phyloP scores from a whole-genome alignment of 2,888 invertebrate genomes.

The Torymus aiolomorphi region DNA sequence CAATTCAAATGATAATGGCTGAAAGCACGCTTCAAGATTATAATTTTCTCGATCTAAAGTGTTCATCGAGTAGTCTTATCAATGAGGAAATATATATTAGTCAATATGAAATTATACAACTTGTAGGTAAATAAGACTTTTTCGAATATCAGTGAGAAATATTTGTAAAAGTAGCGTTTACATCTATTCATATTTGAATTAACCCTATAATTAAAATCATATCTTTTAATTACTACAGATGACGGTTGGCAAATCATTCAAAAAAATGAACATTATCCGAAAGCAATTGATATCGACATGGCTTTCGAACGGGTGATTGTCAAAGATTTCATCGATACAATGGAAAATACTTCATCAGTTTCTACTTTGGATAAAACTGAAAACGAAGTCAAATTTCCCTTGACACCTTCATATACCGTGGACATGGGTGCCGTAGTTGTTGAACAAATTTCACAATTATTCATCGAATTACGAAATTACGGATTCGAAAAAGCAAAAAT shows the following conservation, averaged over 20 bases:
- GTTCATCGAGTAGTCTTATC: neutral
- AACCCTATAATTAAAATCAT: too few relatives aligned
- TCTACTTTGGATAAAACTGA: neutral
- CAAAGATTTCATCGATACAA: constrained; percentile 74
- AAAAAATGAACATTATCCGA: constrained; percentile 77
- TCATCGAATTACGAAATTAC: constrained; percentile 76
- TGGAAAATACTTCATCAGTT: neutral
- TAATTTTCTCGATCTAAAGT: neutral
- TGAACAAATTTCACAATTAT: constrained; percentile 13
- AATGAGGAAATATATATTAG: constrained; percentile 13
- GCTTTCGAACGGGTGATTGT: constrained; percentile 79
- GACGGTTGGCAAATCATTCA: constrained; percentile 71
- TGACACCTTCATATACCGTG: constrained; percentile 31
- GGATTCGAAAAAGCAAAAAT: constrained; percentile 77
- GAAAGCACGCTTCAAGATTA: constrained; percentile 13
- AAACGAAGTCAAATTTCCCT: neutral
- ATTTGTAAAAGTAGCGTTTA: neutral
- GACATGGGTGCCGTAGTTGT: constrained; percentile 33
- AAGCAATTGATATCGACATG: constrained; percentile 80
- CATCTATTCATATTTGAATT: too few relatives aligned
- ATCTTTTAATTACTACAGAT: constrained; percentile 41
- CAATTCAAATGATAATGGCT: constrained; percentile 70
- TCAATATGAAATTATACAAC: constrained; percentile 19
- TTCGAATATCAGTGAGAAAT: too few relatives aligned
- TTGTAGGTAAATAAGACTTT: constrained; percentile 38